Evolutionary conservation across 1,140 invertebrate genomes (phyloP), one percentile per base, ranked within the genome.

Genomic region (Drosophila dunni): DNA sequence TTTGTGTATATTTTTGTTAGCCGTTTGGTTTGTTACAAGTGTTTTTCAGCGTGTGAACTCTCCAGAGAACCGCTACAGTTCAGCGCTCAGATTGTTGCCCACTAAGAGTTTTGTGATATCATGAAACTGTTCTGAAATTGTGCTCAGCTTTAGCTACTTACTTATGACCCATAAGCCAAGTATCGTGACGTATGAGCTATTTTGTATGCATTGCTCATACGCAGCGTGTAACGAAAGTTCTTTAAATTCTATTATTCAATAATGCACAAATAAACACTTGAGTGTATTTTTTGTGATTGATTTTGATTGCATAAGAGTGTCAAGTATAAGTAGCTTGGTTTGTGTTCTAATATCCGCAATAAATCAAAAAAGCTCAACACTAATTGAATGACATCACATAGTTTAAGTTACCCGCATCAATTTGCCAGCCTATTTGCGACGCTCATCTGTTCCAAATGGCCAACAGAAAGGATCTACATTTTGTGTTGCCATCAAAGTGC

Each of bases 401-500:
- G 58, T 40, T 63, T 58, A 33, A 10, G 24, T 45, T 20, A 53
- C 15, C 58, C 29, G 40, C 72, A 20, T 45, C 77, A 84, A 80
- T 84, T 84, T 84, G 34, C 77, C 64, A 79, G 79, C 75, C 82
- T 82, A 82, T 84, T 80, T 75, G 60, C 34, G 64, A 36, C 24
- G 34, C 38, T 50, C 50, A 53, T 61, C 65, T 84, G 69, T 60
- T 34, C 40, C 38, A 33, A 79, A 64, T 66, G 24, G 54, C 24
- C 46, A 17, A 29, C 56, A 54, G 44, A n/a, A 60, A 20, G 50
- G 54, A 57, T 36, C 53, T 44, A 72, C 64, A 70, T 46, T 60
- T 58, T 38, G 10, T 17, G 17, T 15, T 7, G n/a, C 63, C 34
- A 57, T 64, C 51, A 69, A 75, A 78, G 44, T 67, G 64, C 62